Percentiles rank a stretch among this genome's conserved stretches.
phyloP scores from a whole-genome alignment of 2,797 vertebrate genomes.

The Acanthornis magna region DNA sequence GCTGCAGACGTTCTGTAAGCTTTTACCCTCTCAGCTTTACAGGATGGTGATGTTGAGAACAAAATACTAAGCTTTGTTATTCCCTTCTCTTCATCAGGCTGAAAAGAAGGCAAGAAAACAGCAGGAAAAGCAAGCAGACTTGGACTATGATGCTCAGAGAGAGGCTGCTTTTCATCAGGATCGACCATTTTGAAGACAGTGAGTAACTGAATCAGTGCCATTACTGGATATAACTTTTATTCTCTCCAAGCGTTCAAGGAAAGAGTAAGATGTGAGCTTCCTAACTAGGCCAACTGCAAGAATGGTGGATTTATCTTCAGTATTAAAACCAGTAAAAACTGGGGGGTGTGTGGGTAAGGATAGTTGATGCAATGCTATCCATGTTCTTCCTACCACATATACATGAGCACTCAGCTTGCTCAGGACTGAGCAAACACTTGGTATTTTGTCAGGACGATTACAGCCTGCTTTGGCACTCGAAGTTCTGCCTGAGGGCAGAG shows the following conservation, averaged over 20 bases:
- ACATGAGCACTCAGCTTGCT: neutral
- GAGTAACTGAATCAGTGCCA: conserved; percentile 72
- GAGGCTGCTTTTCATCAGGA: conserved; percentile 76
- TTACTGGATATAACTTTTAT: conserved; percentile 69
- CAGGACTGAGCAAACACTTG: neutral
- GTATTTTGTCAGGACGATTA: neutral
- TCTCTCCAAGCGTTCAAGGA: conserved; percentile 73
- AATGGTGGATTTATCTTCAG: neutral
- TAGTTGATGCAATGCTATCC: neutral
- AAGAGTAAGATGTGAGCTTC: conserved; percentile 67
- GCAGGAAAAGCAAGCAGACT: conserved; percentile 70
- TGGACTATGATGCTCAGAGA: conserved; percentile 66
- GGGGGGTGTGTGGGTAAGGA: neutral
- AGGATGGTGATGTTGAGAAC: neutral
- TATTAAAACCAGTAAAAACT: neutral
- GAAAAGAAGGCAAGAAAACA: conserved; percentile 58
- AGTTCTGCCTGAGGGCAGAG: neutral
- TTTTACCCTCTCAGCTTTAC: neutral
- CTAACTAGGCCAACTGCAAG: conserved; percentile 25
- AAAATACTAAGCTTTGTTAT: neutral
- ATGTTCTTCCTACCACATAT: neutral
- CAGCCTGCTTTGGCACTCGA: neutral
- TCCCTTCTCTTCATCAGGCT: neutral
- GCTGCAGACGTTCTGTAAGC: neutral
- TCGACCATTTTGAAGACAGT: conserved; percentile 72